These are phyloP conservation scores for Capitella teleta DNA, from an alignment of 1,140 invertebrate species.

Conservation along the genomic window DNA sequence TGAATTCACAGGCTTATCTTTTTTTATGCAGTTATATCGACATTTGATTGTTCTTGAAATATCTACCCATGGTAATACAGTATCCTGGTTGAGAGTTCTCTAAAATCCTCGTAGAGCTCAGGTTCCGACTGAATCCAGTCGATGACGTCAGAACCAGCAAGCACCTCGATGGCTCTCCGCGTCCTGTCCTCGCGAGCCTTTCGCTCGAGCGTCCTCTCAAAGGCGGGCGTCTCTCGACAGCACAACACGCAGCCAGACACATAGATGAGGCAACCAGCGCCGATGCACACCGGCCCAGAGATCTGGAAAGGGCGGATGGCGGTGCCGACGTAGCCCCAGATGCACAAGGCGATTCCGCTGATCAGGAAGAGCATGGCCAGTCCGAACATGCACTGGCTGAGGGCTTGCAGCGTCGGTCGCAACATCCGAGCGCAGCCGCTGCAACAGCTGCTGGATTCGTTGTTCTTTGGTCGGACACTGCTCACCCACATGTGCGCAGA, in stretches of 20 bases:
- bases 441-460: no score
- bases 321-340: not conserved
- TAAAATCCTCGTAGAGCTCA: not conserved
- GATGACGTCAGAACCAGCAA: not conserved
- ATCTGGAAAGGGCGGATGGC: slow-evolving; percentile 1
- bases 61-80: not conserved
- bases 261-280: not conserved
- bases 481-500: no score
- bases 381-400: slow-evolving; percentile 3
- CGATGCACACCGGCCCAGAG: not conserved
- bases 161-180: not conserved
- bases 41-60: no score
- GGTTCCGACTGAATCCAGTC: not conserved
- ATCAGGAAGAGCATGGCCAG: slow-evolving; percentile 1
- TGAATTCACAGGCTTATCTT: no score
- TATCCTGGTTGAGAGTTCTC: not conserved
- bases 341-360: not conserved
- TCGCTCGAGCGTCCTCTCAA: not conserved
- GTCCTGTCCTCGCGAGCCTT: not conserved
- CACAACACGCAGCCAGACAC: not conserved
- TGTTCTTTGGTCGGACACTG: no score
- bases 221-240: not conserved
- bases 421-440: no score
- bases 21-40: no score
- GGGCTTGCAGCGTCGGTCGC: no score